phyloP scores from a whole-genome alignment of 2,888 invertebrate species.

The Neoascia interrupta region DNA sequence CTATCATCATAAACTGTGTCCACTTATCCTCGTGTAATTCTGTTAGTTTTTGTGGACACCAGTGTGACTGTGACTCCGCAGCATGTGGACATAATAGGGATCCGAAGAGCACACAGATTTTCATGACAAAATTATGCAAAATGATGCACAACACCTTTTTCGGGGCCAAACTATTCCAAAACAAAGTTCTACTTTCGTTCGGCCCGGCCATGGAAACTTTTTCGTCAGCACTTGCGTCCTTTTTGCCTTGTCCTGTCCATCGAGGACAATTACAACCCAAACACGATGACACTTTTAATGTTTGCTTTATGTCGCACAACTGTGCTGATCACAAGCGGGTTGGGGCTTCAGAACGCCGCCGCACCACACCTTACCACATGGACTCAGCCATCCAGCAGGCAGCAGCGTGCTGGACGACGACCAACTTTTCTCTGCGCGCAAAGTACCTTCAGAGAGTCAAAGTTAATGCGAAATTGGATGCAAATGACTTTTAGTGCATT shows the following conservation, averaged over 20 bases:
- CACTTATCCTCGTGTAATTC: conserved; percentile 29
- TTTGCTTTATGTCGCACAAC: conserved; percentile 57
- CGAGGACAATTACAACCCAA: conserved; percentile 55
- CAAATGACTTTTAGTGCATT: conserved; percentile 69
- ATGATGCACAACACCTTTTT: conserved; percentile 57
- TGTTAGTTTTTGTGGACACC: conserved; percentile 24
- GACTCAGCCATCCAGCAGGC: conserved; percentile 20
- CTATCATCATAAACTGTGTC: conserved; percentile 46
- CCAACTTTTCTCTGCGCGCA: conserved; percentile 57
- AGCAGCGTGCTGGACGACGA: conserved; percentile 31
- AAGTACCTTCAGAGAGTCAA: conserved; percentile 67
- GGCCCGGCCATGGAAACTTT: conserved; percentile 25
- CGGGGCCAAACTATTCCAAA: conserved; percentile 14
- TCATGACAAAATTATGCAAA: conserved; percentile 57
- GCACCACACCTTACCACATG: conserved; percentile 40
- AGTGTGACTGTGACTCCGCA: too few species aligned
- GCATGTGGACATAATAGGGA: conserved; percentile 7
- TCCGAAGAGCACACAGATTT: conserved; percentile 32
- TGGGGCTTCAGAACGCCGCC: conserved; percentile 18
- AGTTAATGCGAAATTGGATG: conserved; percentile 68
- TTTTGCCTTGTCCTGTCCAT: conserved; percentile 2
- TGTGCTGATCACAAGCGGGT: conserved; percentile 43
- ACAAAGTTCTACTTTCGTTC: neutral
- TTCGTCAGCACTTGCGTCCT: conserved; percentile 32
- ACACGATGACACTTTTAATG: conserved; percentile 67